Evolutionary conservation across 2,797 vertebrate genomes (phyloP).

Genomic region (Micropoecilia bifurca): DNA sequence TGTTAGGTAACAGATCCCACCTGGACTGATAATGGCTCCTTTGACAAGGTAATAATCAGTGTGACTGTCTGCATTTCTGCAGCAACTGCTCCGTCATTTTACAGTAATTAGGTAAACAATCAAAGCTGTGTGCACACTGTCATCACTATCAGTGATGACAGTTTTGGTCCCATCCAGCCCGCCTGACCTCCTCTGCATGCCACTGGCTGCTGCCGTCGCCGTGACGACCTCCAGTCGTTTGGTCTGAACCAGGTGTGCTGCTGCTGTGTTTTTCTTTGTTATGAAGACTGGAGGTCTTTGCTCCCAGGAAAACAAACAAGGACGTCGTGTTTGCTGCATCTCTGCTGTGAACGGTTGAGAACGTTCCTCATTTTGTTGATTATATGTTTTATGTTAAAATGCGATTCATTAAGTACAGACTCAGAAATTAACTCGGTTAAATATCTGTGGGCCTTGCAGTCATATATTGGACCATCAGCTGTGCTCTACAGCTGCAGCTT

Average conservation of each 20-base stretch:
- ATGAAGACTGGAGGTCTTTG: no score
- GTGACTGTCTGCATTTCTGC: conserved; percentile 1
- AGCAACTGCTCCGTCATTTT: conserved; percentile 23
- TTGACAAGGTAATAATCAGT: conserved; percentile 4
- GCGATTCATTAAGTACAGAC: not conserved
- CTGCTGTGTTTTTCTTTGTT: no score
- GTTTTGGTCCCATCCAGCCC: no score
- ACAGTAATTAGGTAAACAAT: conserved; percentile 35
- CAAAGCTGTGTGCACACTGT: conserved; percentile 1
- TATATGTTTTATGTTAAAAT: not conserved
- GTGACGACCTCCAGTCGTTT: no score
- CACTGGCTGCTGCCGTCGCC: no score
- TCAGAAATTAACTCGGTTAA: not conserved
- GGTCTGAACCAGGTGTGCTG: no score
- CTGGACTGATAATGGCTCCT: conserved; percentile 8
- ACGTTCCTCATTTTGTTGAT: not conserved
- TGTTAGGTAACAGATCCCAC: conserved; percentile 1
- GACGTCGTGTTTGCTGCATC: not conserved
- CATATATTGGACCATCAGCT: not conserved
- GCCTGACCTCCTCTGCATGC: no score
- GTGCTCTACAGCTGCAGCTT: not conserved
- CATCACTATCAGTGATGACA: not conserved
- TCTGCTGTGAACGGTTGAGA: not conserved
- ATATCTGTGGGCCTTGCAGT: no score
- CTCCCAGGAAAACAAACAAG: not conserved